phyloP scores from a whole-genome alignment of 2,797 vertebrate genomes.

The Gadopsis marmoratus region DNA sequence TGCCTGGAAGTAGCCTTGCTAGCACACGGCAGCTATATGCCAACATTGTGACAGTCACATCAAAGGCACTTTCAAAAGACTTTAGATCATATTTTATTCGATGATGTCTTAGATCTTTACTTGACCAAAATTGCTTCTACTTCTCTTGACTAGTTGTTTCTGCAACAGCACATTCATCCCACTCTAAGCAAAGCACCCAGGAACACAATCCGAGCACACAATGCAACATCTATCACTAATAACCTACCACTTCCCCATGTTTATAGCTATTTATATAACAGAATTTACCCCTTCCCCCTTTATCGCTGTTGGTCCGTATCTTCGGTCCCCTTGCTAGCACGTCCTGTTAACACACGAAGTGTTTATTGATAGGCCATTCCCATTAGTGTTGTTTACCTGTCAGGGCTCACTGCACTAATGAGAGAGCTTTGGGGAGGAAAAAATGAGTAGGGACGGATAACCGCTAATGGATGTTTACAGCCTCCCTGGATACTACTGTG shows the following conservation, averaged over 20 bases:
- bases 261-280: slow-evolving; percentile 83
- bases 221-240: slow-evolving; percentile 63
- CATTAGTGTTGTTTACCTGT: slow-evolving; percentile 95
- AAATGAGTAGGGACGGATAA: slow-evolving; percentile 92
- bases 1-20: slow-evolving; percentile 47
- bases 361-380: slow-evolving; percentile 95
- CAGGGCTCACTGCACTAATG: slow-evolving; percentile 92
- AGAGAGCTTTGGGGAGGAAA: slow-evolving; percentile 93
- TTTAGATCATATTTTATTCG: slow-evolving; percentile 54
- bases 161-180: slow-evolving; percentile 13
- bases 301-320: slow-evolving; percentile 58
- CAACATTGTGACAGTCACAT: slow-evolving; percentile 55
- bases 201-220: slow-evolving; percentile 49
- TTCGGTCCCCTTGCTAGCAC: slow-evolving; percentile 73
- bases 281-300: slow-evolving; percentile 62
- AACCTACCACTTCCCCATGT: slow-evolving; percentile 70
- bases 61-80: slow-evolving; percentile 63
- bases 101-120: slow-evolving; percentile 53
- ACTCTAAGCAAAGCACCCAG: slow-evolving; percentile 20
- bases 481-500: slow-evolving; percentile 78
- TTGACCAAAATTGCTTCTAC: slow-evolving; percentile 30
- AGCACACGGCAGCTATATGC: slow-evolving; percentile 22
- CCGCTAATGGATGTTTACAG: slow-evolving; percentile 94
- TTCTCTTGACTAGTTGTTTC: slow-evolving; percentile 29
- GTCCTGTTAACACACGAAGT: slow-evolving; percentile 88